A percentile compares a stretch with the other conserved stretches of the same genome.
phyloP scores from a whole-genome alignment of 2,797 vertebrate species.

The Cryptoprocta ferox region DNA sequence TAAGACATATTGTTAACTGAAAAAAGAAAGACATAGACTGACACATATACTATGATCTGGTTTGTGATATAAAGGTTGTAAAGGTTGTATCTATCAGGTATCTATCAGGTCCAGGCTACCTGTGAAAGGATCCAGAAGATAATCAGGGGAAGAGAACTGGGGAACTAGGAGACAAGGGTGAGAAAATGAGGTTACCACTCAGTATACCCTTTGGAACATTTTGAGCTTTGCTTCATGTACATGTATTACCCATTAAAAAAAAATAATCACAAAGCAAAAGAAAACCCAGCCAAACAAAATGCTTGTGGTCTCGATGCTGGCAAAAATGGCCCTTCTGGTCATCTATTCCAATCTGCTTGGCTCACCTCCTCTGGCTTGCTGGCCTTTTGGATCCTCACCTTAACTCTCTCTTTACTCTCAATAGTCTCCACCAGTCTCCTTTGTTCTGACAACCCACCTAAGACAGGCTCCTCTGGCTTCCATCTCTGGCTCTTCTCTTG shows the following conservation, averaged over 20 bases:
- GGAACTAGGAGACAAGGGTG: neutral
- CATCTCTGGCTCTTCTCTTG: neutral
- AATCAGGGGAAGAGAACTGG: neutral
- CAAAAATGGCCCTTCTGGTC: neutral
- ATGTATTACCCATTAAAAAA: neutral
- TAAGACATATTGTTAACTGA: neutral
- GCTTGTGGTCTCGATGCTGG: neutral
- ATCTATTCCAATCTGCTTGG: neutral
- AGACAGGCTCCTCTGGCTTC: neutral
- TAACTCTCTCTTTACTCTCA: neutral
- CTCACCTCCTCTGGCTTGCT: neutral
- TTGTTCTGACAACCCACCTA: neutral
- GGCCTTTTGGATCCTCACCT: neutral
- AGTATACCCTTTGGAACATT: neutral
- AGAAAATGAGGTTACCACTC: neutral
- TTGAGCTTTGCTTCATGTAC: neutral
- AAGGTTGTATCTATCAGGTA: neutral
- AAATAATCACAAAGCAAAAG: neutral
- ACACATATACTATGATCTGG: neutral
- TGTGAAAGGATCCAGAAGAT: neutral
- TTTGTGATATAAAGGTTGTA: neutral
- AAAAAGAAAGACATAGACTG: neutral
- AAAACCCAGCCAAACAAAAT: neutral
- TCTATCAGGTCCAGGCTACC: neutral
- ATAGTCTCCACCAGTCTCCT: neutral